These are phyloP conservation scores for Ahaetulla prasina DNA, from an alignment of 2,113 vertebrate species.

Conservation along the genomic window DNA sequence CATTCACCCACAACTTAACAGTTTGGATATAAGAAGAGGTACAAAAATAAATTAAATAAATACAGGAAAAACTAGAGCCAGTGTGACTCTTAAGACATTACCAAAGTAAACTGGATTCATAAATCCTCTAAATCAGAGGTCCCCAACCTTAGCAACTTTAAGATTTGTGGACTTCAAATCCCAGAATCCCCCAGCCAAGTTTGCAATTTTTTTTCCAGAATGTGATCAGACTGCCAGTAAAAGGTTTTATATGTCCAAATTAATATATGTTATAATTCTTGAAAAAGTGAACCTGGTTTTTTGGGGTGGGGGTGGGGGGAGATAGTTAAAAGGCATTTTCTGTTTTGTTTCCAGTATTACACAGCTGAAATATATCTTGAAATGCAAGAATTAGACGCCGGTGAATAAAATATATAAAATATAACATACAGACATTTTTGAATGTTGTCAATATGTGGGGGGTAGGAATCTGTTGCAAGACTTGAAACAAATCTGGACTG, in stretches of 20 bases:
- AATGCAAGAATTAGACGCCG: not conserved
- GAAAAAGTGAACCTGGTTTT: not conserved
- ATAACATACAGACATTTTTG: not conserved
- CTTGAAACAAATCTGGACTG: not conserved
- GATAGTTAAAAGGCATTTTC: constrained; percentile 13
- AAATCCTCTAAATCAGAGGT: not conserved
- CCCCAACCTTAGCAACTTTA: not conserved
- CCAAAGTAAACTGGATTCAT: not conserved
- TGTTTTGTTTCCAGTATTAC: constrained; percentile 14
- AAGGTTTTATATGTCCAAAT: not conserved
- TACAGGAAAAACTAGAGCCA: not conserved
- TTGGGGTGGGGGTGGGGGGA: fast-evolving
- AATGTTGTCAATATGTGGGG: not conserved
- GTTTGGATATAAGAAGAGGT: not conserved
- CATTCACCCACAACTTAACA: no score
- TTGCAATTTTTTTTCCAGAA: not conserved
- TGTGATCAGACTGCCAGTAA: not conserved
- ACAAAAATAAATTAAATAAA: not conserved
- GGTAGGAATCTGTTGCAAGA: not conserved
- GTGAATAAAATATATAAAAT: not conserved
- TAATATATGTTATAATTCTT: not conserved
- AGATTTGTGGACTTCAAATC: not conserved
- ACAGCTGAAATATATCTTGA: constrained; percentile 7
- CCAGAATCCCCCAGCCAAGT: not conserved
- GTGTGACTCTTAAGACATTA: not conserved